phyloP scores from a whole-genome alignment of 2,797 vertebrate species.

The Halcyon leucocephala region DNA sequence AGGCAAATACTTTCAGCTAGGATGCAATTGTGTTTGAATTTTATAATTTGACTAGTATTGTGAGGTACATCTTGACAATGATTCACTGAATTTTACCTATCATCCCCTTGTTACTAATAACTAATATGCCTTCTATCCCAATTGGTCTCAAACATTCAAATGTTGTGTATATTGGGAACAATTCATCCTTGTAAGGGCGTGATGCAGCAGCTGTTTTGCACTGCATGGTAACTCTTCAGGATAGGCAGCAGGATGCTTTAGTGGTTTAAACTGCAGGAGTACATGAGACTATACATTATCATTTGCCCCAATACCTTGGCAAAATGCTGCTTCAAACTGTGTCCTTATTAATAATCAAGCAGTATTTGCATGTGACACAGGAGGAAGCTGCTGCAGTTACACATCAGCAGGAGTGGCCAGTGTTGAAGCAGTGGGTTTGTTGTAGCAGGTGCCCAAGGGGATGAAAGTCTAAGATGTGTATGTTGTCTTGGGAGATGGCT shows the following conservation, averaged over 20 bases:
- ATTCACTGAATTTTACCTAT: neutral
- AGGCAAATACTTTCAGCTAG: neutral
- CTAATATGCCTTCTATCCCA: neutral
- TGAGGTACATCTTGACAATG: neutral
- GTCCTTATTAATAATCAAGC: neutral
- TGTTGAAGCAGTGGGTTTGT: neutral
- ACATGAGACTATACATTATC: neutral
- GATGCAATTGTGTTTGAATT: neutral
- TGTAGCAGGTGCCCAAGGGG: no score
- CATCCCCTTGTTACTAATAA: neutral
- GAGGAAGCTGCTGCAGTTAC: neutral
- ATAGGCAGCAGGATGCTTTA: neutral
- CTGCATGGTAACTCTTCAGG: neutral
- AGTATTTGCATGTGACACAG: no score
- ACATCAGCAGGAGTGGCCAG: neutral
- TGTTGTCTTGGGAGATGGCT: neutral
- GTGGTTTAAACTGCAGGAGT: neutral
- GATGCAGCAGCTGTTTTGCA: neutral
- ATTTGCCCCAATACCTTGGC: neutral
- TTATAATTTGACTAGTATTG: neutral
- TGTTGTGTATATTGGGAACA: neutral
- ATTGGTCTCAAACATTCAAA: neutral
- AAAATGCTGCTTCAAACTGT: neutral
- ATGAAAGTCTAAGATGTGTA: neutral
- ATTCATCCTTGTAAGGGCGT: neutral